phyloP scores from a whole-genome alignment of 2,888 invertebrate genomes.

The Rhamnusium bicolor region DNA sequence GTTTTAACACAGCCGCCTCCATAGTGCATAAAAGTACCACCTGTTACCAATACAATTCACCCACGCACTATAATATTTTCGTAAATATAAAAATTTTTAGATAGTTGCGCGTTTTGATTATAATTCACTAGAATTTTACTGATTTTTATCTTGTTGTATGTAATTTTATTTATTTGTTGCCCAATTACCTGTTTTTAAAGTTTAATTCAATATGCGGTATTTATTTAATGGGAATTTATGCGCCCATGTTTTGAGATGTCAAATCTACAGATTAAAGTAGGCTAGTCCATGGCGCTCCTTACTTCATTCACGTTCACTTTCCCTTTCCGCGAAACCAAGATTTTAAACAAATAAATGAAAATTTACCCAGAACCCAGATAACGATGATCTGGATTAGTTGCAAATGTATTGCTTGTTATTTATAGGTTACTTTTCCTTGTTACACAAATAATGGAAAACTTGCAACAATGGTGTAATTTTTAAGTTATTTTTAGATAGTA shows the following conservation, averaged over 20 bases:
- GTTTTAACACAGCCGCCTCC: slow-evolving; percentile 52
- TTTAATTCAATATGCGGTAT: not conserved
- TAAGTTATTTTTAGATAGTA: slow-evolving; percentile 13
- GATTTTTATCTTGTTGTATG: slow-evolving; percentile 26
- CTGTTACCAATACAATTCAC: slow-evolving; percentile 50
- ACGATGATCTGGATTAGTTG: slow-evolving; percentile 21
- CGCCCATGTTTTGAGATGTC: slow-evolving; percentile 62
- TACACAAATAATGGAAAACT: not conserved
- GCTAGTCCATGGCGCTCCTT: slow-evolving; percentile 57
- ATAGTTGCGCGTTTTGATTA: slow-evolving; percentile 34
- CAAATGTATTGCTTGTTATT: slow-evolving; percentile 1
- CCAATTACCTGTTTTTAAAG: not conserved
- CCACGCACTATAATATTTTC: slow-evolving; percentile 43
- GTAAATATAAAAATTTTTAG: slow-evolving; percentile 27
- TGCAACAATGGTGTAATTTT: slow-evolving; percentile 22
- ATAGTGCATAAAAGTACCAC: slow-evolving; percentile 51
- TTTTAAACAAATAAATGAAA: slow-evolving; percentile 20
- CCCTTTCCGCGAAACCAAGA: slow-evolving; percentile 26
- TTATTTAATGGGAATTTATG: slow-evolving; percentile 35
- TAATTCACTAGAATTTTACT: slow-evolving; percentile 37
- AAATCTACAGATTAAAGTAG: slow-evolving; percentile 57
- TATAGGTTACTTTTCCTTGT: slow-evolving; percentile 5
- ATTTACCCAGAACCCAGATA: slow-evolving; percentile 1
- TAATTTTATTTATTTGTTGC: not conserved
- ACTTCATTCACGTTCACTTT: slow-evolving; percentile 54